Conservation (phyloP, 2,797 vertebrate genomes). For the Spizella passerina region DNA sequence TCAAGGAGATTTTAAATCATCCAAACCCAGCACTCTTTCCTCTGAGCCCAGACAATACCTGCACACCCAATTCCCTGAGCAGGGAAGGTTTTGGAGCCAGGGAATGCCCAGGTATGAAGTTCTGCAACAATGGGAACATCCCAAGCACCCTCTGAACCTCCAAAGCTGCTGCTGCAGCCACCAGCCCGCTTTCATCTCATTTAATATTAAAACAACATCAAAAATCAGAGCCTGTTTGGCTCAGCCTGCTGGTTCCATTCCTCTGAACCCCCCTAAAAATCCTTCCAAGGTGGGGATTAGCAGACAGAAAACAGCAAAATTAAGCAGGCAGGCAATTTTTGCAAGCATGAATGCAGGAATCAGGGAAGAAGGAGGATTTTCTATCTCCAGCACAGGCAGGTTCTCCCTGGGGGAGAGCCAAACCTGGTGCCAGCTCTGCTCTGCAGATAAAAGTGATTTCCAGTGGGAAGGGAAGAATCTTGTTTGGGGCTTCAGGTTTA, state of each 20-base stretch:
- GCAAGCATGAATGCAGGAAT: neutral
- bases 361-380: neutral
- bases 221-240: neutral
- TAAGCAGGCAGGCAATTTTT: neutral
- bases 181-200: neutral
- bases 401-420: neutral
- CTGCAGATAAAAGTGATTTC: neutral
- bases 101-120: too few species aligned
- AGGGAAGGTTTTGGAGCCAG: neutral
- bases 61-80: fast-evolving
- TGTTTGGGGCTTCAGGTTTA: neutral
- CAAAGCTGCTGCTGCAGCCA: neutral
- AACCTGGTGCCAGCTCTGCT: neutral
- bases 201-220: neutral
- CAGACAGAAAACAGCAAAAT: neutral
- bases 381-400: neutral
- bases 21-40: neutral
- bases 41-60: fast-evolving
- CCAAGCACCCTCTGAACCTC: neutral
- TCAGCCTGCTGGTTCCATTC: neutral
- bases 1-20: neutral
- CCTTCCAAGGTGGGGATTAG: neutral
- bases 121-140: neutral
- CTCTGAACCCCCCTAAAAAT: neutral
- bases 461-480: neutral